These are phyloP conservation scores for Hyles euphorbiae DNA, from an alignment of 1,140 invertebrate genomes.

Conservation along the genomic window DNA sequence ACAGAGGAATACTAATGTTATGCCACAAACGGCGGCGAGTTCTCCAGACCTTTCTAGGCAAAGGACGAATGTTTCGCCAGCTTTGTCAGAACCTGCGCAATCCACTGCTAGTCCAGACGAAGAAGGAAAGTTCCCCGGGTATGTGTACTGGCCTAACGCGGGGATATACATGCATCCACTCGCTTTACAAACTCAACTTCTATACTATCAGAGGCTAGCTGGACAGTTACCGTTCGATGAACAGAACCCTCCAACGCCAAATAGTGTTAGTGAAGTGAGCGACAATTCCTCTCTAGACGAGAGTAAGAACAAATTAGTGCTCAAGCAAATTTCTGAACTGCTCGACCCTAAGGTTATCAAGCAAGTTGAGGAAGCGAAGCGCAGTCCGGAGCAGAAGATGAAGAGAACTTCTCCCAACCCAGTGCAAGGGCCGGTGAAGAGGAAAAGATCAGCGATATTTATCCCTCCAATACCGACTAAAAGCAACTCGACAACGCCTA, in stretches of 20 bases:
- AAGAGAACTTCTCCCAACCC: constrained; percentile 51
- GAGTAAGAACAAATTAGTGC: constrained; percentile 59
- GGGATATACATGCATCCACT: constrained; percentile 84
- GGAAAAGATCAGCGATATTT: constrained; percentile 87
- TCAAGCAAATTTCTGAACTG: constrained; percentile 62
- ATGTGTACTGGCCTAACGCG: constrained; percentile 83
- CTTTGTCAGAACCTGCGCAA: constrained; percentile 76
- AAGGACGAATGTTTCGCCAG: constrained; percentile 47
- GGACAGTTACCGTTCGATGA: constrained; percentile 49
- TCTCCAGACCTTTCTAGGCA: constrained; percentile 55
- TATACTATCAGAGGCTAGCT: constrained; percentile 84
- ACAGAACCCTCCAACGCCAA: constrained; percentile 34
- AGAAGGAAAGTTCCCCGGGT: constrained; percentile 57
- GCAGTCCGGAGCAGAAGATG: constrained; percentile 44
- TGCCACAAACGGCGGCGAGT: constrained; percentile 39
- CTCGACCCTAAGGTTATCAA: constrained; percentile 69
- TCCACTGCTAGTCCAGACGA: constrained; percentile 54
- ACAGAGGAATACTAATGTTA: constrained; percentile 55
- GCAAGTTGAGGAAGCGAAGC: constrained; percentile 39
- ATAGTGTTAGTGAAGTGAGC: constrained; percentile 35
- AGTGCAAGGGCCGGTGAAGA: constrained; percentile 76
- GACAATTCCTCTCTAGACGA: constrained; percentile 44
- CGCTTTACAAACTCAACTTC: constrained; percentile 81
- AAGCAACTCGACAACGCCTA: constrained; percentile 81
- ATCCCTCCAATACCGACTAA: constrained; percentile 86